Conservation (phyloP, 2,797 vertebrate genomes). For the Podarcis siculus region DNA sequence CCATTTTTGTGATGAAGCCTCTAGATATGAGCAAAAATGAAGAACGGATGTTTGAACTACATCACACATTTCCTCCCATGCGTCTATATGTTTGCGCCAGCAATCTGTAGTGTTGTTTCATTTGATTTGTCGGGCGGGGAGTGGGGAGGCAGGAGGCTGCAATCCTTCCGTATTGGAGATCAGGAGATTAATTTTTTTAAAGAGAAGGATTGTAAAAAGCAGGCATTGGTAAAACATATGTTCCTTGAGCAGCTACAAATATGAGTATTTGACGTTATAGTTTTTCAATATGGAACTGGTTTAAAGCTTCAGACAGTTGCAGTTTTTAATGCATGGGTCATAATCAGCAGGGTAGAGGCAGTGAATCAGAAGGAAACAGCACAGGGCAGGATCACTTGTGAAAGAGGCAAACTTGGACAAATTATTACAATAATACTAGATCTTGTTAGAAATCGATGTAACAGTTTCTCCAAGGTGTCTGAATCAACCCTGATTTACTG, state of each 20-base stretch:
- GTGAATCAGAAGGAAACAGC: background rate
- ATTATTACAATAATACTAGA: background rate
- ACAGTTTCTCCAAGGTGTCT: background rate
- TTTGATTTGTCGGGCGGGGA: slow-evolving; percentile 1
- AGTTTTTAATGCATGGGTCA: background rate
- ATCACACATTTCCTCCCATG: slow-evolving; percentile 29
- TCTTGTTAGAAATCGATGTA: background rate
- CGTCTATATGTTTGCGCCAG: slow-evolving; percentile 17
- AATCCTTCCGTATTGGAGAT: slow-evolving; percentile 34
- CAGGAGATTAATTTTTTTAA: slow-evolving; percentile 33
- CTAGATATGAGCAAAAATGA: slow-evolving; percentile 37
- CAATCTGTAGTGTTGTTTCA: slow-evolving; percentile 32
- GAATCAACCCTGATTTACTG: slow-evolving; percentile 10
- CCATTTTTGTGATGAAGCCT: slow-evolving; percentile 32
- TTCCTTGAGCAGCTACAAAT: slow-evolving; percentile 10
- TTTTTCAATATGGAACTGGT: slow-evolving; percentile 7
- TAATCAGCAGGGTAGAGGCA: background rate
- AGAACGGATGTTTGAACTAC: slow-evolving; percentile 30
- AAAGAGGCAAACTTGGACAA: background rate
- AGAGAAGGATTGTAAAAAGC: slow-evolving; percentile 3
- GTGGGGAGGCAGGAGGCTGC: background rate
- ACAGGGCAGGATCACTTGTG: background rate
- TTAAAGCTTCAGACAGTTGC: slow-evolving; percentile 3
- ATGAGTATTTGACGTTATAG: slow-evolving; percentile 1
- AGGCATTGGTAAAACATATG: slow-evolving; percentile 28